phyloP scores from a whole-genome alignment of 2,113 vertebrate species.

The Aix galericulata region DNA sequence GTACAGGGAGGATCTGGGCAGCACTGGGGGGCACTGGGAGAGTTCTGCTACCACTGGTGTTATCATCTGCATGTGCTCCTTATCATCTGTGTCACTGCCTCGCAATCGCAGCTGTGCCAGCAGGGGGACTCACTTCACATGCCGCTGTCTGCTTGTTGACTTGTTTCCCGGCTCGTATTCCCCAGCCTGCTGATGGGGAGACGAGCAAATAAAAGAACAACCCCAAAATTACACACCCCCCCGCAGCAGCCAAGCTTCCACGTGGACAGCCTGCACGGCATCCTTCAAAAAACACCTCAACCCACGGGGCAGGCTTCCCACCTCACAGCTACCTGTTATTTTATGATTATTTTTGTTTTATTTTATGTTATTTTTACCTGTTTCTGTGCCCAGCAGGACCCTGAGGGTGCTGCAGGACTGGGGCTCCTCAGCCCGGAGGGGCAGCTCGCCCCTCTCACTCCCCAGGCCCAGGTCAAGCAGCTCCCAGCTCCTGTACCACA shows the following conservation, averaged over 20 bases:
- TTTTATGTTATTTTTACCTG: too few species aligned
- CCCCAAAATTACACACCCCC: background rate
- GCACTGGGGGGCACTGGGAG: background rate
- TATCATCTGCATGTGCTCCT: background rate
- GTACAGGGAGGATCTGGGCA: background rate
- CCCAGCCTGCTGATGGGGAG: background rate
- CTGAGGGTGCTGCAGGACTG: background rate
- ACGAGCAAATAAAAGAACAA: background rate
- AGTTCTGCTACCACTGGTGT: background rate
- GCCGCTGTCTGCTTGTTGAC: background rate
- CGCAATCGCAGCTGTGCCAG: background rate
- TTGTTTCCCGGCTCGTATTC: background rate
- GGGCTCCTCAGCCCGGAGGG: background rate
- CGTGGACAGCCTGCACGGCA: background rate
- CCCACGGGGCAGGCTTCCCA: background rate
- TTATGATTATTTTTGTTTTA: background rate
- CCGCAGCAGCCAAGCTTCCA: background rate
- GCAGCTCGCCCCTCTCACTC: background rate
- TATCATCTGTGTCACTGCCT: background rate
- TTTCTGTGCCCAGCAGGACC: background rate
- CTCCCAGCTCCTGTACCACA: rapidly evolving
- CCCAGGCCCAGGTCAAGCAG: background rate
- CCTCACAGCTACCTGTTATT: background rate
- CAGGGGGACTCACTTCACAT: background rate
- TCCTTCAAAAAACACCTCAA: background rate